Base-by-base conservation (phyloP, 2,113 vertebrate genomes). In the Silurus meridionalis region DNA sequence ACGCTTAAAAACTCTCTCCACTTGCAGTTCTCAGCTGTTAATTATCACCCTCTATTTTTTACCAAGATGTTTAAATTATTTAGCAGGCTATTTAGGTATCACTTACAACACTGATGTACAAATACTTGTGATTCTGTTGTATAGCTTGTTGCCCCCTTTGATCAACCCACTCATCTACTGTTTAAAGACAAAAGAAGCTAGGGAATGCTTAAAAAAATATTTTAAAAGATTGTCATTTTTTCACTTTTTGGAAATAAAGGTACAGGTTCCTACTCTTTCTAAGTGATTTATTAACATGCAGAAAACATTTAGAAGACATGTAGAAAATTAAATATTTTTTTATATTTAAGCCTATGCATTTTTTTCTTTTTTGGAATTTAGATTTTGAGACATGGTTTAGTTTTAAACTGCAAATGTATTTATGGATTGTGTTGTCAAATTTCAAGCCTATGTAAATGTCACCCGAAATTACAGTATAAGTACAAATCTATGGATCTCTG, bases 141-240 rank as follows among this genome's bases (percentile, higher is more conserved):
- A 94, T 8, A 93, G 92, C 80, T 87, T 94, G 17, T 21, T 57
- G 0, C 93, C 94, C 10, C 90, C 93, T 1, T 90, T 94, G 90
- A 64, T 93, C 37, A 94, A 94, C 81, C 93, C 93, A 52, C 48
- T 94, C 0, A 93, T 94, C 50, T 94, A 94, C 78, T 92, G 91
- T 21, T 85, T 94, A 2, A 91, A 90, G 82, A 89, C 90, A 61
- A 92, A 91, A 90, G 92, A 94, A 50, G 90, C 92, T 28, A 93
- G 86, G n/a, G 87, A 92, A 71, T 90, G 89, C 67, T 88, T 94
- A 52, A 21, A 15, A n/a, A 93, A 83, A 57, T 37, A 5, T 15
- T 85, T 94, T 0, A 81, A 52, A 17, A 89, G 3, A 60, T 60
- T 6, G 28, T 52, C 0, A 11, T 64, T 72, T 80, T 6, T 48